These are phyloP conservation scores for Neodon shergylaensis DNA, from an alignment of 2,113 vertebrate species.

Conservation along the genomic window DNA sequence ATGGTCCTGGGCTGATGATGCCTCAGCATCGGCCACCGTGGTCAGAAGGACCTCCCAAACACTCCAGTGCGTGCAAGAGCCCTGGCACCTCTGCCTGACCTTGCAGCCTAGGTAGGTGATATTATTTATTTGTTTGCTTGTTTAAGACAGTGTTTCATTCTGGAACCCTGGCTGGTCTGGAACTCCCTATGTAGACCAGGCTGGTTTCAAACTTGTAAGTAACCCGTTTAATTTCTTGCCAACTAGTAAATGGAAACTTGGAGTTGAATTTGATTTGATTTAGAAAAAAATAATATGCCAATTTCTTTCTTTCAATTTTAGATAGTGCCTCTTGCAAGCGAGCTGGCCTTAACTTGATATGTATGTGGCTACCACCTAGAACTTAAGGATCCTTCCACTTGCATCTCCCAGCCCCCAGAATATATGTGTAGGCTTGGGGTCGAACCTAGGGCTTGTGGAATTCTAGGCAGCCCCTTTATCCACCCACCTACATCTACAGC, in stretches of 20 bases:
- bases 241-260: not conserved
- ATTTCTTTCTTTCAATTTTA: not conserved
- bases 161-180: not conserved
- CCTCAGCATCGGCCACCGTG: not conserved
- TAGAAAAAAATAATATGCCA: constrained; percentile 48
- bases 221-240: not conserved
- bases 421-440: not conserved
- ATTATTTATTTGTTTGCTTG: not conserved
- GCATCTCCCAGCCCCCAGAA: not conserved
- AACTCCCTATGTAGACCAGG: not conserved
- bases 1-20: not conserved
- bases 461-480: no score
- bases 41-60: not conserved
- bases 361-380: not conserved
- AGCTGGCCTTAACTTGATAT: not conserved
- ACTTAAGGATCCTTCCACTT: not conserved
- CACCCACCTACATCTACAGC: no score
- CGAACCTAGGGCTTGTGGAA: not conserved
- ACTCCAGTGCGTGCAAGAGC: not conserved
- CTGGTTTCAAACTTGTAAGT: not conserved
- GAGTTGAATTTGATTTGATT: constrained; percentile 26
- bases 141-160: not conserved
- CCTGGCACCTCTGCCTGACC: not conserved
- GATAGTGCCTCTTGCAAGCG: not conserved
- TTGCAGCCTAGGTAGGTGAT: not conserved